A percentile compares a stretch with the other conserved stretches of the same genome.
Evolutionary conservation across 2,888 invertebrate genomes (phyloP).

Genomic region (Trypoxylon attenuatum): DNA sequence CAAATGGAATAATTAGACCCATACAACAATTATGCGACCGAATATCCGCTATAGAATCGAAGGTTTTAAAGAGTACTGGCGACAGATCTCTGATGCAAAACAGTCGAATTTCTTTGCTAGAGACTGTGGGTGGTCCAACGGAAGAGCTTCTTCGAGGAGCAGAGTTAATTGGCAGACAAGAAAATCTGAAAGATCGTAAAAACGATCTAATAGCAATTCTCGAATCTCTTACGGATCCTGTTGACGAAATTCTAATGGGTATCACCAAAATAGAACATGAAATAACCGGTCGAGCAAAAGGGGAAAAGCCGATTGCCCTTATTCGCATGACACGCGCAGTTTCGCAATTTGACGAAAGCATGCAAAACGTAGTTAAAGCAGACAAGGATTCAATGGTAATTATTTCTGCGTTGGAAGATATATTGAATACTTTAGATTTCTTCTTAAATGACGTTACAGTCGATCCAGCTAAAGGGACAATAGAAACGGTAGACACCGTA

Average conservation of each 20-base stretch:
- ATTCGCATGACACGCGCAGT: slow-evolving; percentile 62
- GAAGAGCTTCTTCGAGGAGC: slow-evolving; percentile 69
- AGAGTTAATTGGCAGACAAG: slow-evolving; percentile 64
- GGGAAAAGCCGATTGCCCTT: slow-evolving; percentile 63
- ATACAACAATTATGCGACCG: slow-evolving; percentile 66
- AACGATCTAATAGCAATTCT: slow-evolving; percentile 65
- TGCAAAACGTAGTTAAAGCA: slow-evolving; percentile 11
- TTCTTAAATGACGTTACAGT: slow-evolving; percentile 54
- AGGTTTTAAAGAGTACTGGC: slow-evolving; percentile 62
- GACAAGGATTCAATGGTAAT: slow-evolving; percentile 13
- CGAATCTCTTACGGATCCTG: slow-evolving; percentile 74
- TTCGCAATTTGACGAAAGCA: slow-evolving; percentile 46
- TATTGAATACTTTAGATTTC: slow-evolving; percentile 44
- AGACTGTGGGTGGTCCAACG: slow-evolving; percentile 67
- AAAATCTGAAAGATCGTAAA: slow-evolving; percentile 48
- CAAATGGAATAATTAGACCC: slow-evolving; percentile 61
- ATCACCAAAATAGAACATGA: slow-evolving; percentile 65
- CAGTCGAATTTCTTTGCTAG: slow-evolving; percentile 64
- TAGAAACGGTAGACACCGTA: slow-evolving; percentile 68
- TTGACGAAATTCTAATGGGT: slow-evolving; percentile 72
- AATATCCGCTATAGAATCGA: slow-evolving; percentile 62
- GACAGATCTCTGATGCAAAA: slow-evolving; percentile 62
- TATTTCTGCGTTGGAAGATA: slow-evolving; percentile 29
- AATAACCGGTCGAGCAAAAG: slow-evolving; percentile 55
- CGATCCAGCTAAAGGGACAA: slow-evolving; percentile 58